A percentile compares a stretch with the other conserved stretches of the same genome.
Conservation (phyloP, 1,140 invertebrate genomes). For the Heliconius himera region DNA sequence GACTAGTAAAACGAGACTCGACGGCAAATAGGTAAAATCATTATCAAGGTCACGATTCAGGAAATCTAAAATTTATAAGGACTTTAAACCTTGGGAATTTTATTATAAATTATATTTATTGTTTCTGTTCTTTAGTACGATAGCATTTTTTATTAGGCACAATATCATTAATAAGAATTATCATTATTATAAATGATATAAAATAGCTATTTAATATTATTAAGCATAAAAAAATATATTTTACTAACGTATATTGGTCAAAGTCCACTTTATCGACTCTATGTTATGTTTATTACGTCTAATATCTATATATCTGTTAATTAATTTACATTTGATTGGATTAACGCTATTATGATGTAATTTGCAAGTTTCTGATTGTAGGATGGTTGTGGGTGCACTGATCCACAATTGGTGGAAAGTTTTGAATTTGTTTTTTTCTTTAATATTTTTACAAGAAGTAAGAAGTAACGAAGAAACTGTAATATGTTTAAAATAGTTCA, state of each 20-base stretch:
- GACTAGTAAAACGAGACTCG: not conserved
- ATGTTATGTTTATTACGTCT: not conserved
- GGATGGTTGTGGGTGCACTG: no score
- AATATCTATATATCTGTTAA: no score
- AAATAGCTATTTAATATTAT: not conserved
- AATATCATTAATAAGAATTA: not conserved
- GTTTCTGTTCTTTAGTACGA: not conserved
- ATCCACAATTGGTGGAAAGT: no score
- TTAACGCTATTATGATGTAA: no score
- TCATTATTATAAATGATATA: not conserved
- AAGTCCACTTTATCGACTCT: not conserved
- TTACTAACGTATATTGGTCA: not conserved
- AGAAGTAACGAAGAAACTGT: no score
- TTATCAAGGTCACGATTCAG: not conserved
- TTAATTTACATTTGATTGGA: no score
- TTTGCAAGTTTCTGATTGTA: no score
- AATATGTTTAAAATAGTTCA: no score
- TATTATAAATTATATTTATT: not conserved
- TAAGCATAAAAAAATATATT: not conserved
- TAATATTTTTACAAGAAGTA: no score
- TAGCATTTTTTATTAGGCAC: no score
- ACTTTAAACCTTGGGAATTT: not conserved
- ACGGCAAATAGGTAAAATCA: not conserved
- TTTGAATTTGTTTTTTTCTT: no score
- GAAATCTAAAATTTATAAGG: not conserved